Evolutionary conservation across 2,888 invertebrate species (phyloP), one percentile per base, ranked within the genome.

Genomic region (Synanthedon myopaeformis): DNA sequence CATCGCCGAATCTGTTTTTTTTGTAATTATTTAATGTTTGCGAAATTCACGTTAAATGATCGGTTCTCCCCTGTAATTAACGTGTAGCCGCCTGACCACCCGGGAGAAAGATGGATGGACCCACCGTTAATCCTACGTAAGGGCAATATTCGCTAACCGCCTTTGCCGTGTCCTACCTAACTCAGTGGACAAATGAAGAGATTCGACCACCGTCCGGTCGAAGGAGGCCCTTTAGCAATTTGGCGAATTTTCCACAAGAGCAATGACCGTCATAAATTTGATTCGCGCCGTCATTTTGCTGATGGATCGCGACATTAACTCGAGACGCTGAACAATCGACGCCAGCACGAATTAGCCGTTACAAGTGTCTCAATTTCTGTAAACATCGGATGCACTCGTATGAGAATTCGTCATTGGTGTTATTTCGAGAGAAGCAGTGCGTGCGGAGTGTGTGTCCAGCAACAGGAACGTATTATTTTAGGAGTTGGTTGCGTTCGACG

Each of bases 61-160:
- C 77, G 77, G 74, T 71, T 72, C 76, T 77, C 64, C 76, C 75
- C 76, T 82, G 80, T 84, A 86, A 87, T 87, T 84, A 84, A 79
- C 73, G 63, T 70, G 67, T 69, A 69, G 71, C 78, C 78, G 78
- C 63, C 70, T 75, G 84, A 81, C 83, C 82, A 81, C 79, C 78
- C 79, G 74, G 67, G 61, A 62, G 70, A 65, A 69, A 76, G 77
- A 79, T 77, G 74, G 82, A 82, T 81, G 77, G 74, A 69, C 76
- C 64, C 65, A 76, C 74, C 61, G 75, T 72, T 72, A 74, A 75
- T 73, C 73, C 74, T 65, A 64, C 71, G 69, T 74, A 77, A 78
- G 75, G 70, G 69, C 67, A 77, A 77, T 80, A 79, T 76, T 80
- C 72, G 76, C 64, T 65, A 66, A 69, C 72, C 76, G 74, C 74